A percentile compares a stretch with the other conserved stretches of the same genome.
phyloP scores from a whole-genome alignment of 1,140 invertebrate genomes.

The Papilio polyxenes region DNA sequence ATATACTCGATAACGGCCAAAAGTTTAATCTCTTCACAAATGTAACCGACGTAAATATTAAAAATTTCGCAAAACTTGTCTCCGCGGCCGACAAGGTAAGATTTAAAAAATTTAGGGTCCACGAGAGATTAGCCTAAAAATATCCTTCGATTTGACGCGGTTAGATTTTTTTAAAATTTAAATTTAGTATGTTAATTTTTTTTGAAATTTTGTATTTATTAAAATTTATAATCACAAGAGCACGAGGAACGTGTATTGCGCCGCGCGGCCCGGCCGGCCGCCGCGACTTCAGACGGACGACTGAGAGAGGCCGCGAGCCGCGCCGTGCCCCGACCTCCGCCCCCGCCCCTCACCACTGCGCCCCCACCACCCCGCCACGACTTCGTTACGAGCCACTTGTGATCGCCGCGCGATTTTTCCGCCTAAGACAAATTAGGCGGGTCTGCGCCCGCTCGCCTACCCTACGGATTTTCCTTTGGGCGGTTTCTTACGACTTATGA shows the following conservation, averaged over 20 bases:
- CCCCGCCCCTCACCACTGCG: constrained; percentile 47
- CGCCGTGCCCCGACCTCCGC: constrained; percentile 55
- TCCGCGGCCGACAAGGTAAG: constrained; percentile 69
- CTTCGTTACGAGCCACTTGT: constrained; percentile 80
- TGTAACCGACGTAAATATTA: constrained; percentile 79
- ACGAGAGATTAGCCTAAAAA: constrained; percentile 76
- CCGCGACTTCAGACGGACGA: constrained; percentile 78
- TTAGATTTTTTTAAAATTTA: constrained; percentile 59
- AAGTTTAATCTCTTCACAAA: constrained; percentile 78
- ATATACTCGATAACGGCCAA: constrained; percentile 77
- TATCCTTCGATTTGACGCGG: constrained; percentile 74
- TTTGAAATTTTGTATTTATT: constrained; percentile 73
- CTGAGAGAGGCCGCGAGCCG: constrained; percentile 66
- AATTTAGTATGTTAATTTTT: constrained; percentile 51
- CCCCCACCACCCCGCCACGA: constrained; percentile 54
- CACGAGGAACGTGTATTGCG: constrained; percentile 79
- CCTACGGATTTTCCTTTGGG: constrained; percentile 61
- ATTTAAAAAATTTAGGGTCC: constrained; percentile 67
- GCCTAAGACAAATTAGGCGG: constrained; percentile 80
- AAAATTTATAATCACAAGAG: constrained; percentile 79
- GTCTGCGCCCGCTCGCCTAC: constrained; percentile 59
- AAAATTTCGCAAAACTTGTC: constrained; percentile 77
- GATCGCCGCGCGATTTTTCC: constrained; percentile 79
- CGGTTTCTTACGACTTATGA: constrained; percentile 67
- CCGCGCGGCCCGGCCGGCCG: constrained; percentile 76